Base-by-base conservation (phyloP, 1,140 invertebrate genomes). In the Brachionus rotundiformis region DNA sequence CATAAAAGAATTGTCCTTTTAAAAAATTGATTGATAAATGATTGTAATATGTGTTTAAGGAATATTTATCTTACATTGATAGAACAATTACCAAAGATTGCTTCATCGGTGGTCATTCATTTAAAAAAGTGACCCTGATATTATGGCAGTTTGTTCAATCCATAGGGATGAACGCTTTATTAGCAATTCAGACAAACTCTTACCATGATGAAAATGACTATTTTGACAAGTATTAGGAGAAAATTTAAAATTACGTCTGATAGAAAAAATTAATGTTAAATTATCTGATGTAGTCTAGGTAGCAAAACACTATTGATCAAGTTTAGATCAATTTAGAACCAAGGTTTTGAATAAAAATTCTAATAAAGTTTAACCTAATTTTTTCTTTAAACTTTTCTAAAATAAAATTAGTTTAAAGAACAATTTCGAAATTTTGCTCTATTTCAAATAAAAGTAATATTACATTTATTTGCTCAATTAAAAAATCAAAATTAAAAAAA, bases 131-230 rank as follows among this genome's bases (percentile, higher is more conserved):
- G 47, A 44, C n/a, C 49, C 44, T n/a, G 25, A 49, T 19, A 31
- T 54, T 19, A 59, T 77, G 2, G 73, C 29, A 11, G 44, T 77
- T 23, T 68, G 63, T 10, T 23, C 73, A 83, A 86, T 94, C 31
- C 95, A 96, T 87, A 91, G 93, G 82, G 90, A 91, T 84, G 88
- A 90, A 0, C 88, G 91, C 73, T 90, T 92, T 83, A 95, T 92
- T 84, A 90, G 91, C 0, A 92, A 97, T 85, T 93, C 95, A 0
- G 90, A 93, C 33, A 90, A 88, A 76, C 98, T 95, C 86, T 90
- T 96, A 94, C 94, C 0, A 90, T 94, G 88, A 88, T 94, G 59
- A 94, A 96, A 85, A 89, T 93, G 81, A 91, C 94, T n/a, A 88
- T 95, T 0, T 88, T 97, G 4, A 92, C 94, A 0, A 94, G 93